Conservation (phyloP, 1,140 invertebrate genomes). For the Drosophila gunungcola region DNA sequence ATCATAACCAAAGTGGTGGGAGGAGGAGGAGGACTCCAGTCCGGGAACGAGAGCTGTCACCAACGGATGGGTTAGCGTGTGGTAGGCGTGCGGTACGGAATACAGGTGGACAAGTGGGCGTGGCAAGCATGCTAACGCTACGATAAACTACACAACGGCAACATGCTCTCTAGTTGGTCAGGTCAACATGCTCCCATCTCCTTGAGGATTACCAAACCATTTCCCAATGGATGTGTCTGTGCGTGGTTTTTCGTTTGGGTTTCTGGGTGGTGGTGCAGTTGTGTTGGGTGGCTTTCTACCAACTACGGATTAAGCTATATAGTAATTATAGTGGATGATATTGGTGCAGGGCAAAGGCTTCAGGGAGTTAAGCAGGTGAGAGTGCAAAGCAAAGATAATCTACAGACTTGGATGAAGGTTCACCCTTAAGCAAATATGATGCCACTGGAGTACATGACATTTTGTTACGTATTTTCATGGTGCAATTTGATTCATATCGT, state of each 20-base stretch:
- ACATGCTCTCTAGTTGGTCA: slow-evolving; percentile 17
- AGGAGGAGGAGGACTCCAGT: slow-evolving; percentile 19
- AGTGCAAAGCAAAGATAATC: slow-evolving; percentile 22
- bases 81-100: slow-evolving; percentile 33
- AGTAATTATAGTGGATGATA: slow-evolving; percentile 19
- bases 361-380: slow-evolving; percentile 25
- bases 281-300: slow-evolving; percentile 6
- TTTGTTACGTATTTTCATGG: background rate
- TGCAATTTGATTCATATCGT: no score
- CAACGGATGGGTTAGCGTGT: slow-evolving; percentile 55
- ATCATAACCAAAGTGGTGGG: slow-evolving; percentile 27
- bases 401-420: slow-evolving; percentile 3
- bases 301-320: slow-evolving; percentile 28
- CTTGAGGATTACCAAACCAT: slow-evolving; percentile 3
- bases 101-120: slow-evolving; percentile 28
- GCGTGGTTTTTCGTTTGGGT: slow-evolving; percentile 1
- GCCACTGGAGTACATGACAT: background rate
- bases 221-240: slow-evolving; percentile 17
- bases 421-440: slow-evolving; percentile 3
- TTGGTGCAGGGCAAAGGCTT: slow-evolving; percentile 7
- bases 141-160: slow-evolving; percentile 25
- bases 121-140: slow-evolving; percentile 58
- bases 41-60: slow-evolving; percentile 44
- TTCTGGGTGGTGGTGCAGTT: slow-evolving; percentile 19
- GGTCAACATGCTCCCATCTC: slow-evolving; percentile 27